phyloP scores from a whole-genome alignment of 2,888 invertebrate species.

The Apamea crenata region DNA sequence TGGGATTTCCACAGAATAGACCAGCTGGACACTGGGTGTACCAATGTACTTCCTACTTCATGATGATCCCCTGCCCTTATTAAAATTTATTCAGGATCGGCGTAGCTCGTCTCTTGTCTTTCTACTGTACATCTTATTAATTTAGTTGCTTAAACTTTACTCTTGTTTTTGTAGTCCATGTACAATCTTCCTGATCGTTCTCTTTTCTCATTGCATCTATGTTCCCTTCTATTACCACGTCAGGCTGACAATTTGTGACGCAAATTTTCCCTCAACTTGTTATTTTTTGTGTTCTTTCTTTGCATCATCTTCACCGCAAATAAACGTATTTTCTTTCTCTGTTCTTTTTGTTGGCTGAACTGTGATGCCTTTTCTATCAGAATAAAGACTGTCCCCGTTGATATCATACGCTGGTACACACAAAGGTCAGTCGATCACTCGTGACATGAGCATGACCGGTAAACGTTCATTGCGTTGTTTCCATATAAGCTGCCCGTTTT shows the following conservation, averaged over 20 bases:
- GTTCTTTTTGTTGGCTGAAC: not conserved
- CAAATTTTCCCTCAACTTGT: not conserved
- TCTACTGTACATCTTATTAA: not conserved
- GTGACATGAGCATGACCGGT: conserved; percentile 62
- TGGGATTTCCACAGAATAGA: too few species aligned
- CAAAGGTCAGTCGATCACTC: conserved; percentile 65
- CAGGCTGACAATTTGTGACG: not conserved
- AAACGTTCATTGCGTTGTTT: conserved; percentile 50
- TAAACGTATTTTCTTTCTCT: not conserved
- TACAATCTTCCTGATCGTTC: not conserved
- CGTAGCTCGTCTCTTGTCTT: not conserved
- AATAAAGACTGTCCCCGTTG: conserved; percentile 54
- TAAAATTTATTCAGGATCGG: too few species aligned
- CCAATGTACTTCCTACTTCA: not conserved
- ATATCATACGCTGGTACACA: conserved; percentile 46
- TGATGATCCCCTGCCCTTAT: not conserved
- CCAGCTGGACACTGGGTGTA: too few species aligned
- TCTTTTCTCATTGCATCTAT: not conserved
- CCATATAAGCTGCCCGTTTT: conserved; percentile 67
- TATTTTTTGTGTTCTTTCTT: not conserved
- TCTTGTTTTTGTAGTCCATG: not conserved
- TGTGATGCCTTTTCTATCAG: conserved; percentile 21
- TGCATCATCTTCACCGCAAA: not conserved
- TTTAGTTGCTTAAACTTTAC: not conserved
- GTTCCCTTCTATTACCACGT: not conserved